Base-by-base conservation (phyloP, 2,888 invertebrate genomes). In the Trissolcus brochymenae region DNA sequence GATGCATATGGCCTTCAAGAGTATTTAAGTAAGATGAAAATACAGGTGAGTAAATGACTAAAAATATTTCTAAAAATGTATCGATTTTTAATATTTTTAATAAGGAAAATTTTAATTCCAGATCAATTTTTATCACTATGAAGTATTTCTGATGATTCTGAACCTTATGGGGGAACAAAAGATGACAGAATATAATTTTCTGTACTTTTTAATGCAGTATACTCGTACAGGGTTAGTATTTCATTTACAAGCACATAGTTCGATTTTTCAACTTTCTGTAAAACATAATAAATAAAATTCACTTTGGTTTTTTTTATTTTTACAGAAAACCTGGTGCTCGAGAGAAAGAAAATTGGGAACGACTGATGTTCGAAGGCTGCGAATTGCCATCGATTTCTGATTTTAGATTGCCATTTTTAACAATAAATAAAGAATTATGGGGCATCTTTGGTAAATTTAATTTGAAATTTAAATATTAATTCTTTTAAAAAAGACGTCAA, bases 71-170 rank as follows among this genome's bases (percentile, higher is more conserved):
- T 4, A 25, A 25, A 25, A 25, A 6, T 6, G 4, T 25, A 9
- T 59, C 16, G 11, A 7, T 25, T n/a, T 40, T 4, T 40, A 40
- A 11, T 2, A n/a, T 57, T 19, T 21, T 19, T 43, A n/a, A 11
- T 56, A 43, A 19, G 13, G 13, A 17, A 57, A 14, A 43, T 67
- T 35, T 9, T 65, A 21, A 57, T 84, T 84, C 54, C 81, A 90
- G 90, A 85, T 91, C 0, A 91, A 91, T 82, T 90, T 90, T 77
- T 92, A 91, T 82, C 87, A 91, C 78, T 91, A 91, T 75, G 92
- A 92, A 86, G 89, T 91, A 4, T 91, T 90, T 78, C 82, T 89
- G 21, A 89, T 90, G 16, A 87, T 91, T 51, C 82, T 90, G 72
- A 86, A 89, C 55, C 84, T 90, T 11, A 68, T 87, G 40, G 79